Percentiles rank a stretch among this genome's conserved stretches.
phyloP scores from a whole-genome alignment of 2,113 vertebrate genomes.

The Grammomys surdaster region DNA sequence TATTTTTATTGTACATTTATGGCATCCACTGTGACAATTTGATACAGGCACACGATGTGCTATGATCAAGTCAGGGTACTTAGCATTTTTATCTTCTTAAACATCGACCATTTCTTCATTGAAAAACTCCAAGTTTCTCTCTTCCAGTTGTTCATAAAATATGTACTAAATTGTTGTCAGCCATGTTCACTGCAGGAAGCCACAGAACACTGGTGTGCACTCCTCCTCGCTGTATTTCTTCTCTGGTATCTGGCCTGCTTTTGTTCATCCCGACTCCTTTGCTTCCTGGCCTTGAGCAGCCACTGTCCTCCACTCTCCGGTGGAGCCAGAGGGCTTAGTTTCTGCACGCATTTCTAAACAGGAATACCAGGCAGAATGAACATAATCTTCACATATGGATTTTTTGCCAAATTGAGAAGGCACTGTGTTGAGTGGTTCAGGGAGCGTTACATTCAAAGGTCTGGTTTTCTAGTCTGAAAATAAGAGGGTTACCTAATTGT shows the following conservation, averaged over 20 bases:
- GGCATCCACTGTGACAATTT: neutral
- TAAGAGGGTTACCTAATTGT: neutral
- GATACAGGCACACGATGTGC: neutral
- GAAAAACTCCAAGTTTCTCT: neutral
- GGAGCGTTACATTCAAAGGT: neutral
- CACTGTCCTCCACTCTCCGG: neutral
- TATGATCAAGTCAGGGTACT: neutral
- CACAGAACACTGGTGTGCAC: neutral
- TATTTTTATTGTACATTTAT: neutral
- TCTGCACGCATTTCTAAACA: neutral
- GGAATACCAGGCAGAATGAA: slow-evolving; percentile 29
- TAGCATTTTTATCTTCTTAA: neutral
- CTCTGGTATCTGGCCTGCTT: neutral
- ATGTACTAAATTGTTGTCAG: neutral
- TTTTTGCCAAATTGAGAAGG: slow-evolving; percentile 52
- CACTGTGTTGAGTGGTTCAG: neutral
- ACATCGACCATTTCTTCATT: neutral
- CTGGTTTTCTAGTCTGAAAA: slow-evolving; percentile 13
- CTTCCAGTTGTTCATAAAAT: neutral
- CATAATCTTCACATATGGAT: neutral
- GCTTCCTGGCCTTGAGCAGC: neutral
- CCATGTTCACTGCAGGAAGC: neutral
- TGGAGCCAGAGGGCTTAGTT: too few species aligned
- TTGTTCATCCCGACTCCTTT: fast-evolving
- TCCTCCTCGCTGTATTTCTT: neutral